phyloP scores from a whole-genome alignment of 2,113 vertebrate species.

The Struthio camelus region DNA sequence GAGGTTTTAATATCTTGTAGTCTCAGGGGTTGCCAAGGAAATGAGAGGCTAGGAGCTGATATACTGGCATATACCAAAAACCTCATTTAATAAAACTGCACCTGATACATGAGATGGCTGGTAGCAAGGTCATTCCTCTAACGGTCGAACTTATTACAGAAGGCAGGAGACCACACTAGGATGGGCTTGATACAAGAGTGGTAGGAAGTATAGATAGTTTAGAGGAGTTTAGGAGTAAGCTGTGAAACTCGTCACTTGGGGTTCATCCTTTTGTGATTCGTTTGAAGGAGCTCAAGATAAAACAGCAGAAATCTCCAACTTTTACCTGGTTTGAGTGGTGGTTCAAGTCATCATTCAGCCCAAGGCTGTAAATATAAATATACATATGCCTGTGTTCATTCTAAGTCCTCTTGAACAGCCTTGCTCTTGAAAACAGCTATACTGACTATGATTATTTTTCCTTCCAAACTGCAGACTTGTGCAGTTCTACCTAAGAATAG shows the following conservation, averaged over 20 bases:
- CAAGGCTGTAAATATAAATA: not conserved
- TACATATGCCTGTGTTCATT: not conserved
- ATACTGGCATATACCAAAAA: not conserved
- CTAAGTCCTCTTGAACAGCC: not conserved
- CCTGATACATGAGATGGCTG: not conserved
- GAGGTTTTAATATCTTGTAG: not conserved
- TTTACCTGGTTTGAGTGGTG: not conserved
- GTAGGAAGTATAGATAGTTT: not conserved
- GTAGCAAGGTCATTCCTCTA: not conserved
- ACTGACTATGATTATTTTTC: not conserved
- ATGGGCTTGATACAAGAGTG: not conserved
- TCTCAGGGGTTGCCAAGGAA: not conserved
- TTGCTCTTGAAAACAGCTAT: not conserved
- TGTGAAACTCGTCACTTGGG: not conserved
- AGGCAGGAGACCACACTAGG: not conserved
- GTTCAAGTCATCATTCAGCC: not conserved
- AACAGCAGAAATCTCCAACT: not conserved
- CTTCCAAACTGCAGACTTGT: not conserved
- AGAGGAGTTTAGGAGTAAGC: not conserved
- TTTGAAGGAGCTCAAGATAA: not conserved
- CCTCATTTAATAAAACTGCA: not conserved
- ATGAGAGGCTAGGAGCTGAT: not conserved
- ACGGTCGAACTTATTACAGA: not conserved
- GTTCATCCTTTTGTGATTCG: not conserved
- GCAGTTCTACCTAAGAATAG: not conserved